A percentile compares a stretch with the other conserved stretches of the same genome.
Evolutionary conservation across 2,888 invertebrate species (phyloP).

Genomic region (Lithophane semibrunnea): DNA sequence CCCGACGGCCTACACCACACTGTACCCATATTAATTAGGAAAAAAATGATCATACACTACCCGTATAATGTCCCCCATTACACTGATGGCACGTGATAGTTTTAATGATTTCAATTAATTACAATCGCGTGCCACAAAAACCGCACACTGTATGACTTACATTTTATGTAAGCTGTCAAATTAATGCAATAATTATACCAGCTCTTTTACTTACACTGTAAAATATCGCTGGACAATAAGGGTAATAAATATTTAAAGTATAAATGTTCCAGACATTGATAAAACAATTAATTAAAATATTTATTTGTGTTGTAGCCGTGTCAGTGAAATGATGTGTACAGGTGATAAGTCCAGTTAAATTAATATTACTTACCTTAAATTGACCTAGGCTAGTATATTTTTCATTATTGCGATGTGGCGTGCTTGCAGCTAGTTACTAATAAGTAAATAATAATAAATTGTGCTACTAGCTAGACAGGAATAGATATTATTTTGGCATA

Average conservation of each 20-base stretch:
- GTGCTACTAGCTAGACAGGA: not conserved
- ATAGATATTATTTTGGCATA: not conserved
- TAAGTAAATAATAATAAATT: not conserved
- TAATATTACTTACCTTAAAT: not conserved
- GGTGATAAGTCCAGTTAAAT: constrained; percentile 23
- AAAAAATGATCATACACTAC: constrained; percentile 62
- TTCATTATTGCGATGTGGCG: constrained; percentile 11
- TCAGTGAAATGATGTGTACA: constrained; percentile 34
- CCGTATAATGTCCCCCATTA: constrained; percentile 66
- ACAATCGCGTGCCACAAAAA: constrained; percentile 61
- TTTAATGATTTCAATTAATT: constrained; percentile 66
- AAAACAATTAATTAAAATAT: constrained; percentile 43
- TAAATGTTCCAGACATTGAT: constrained; percentile 38
- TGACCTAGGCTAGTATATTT: not conserved
- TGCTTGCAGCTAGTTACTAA: not conserved
- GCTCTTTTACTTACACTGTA: constrained; percentile 53
- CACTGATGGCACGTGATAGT: constrained; percentile 62
- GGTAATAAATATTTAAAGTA: constrained; percentile 61
- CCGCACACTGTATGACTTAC: constrained; percentile 47
- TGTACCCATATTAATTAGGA: constrained; percentile 59
- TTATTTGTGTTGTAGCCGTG: constrained; percentile 14
- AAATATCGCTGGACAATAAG: constrained; percentile 51
- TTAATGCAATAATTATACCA: constrained; percentile 59
- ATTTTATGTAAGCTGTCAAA: constrained; percentile 62
- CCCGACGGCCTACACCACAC: constrained; percentile 39